A percentile compares a stretch with the other conserved stretches of the same genome.
phyloP scores from a whole-genome alignment of 1,140 invertebrate genomes.

The Melipona quadrifasciata region DNA sequence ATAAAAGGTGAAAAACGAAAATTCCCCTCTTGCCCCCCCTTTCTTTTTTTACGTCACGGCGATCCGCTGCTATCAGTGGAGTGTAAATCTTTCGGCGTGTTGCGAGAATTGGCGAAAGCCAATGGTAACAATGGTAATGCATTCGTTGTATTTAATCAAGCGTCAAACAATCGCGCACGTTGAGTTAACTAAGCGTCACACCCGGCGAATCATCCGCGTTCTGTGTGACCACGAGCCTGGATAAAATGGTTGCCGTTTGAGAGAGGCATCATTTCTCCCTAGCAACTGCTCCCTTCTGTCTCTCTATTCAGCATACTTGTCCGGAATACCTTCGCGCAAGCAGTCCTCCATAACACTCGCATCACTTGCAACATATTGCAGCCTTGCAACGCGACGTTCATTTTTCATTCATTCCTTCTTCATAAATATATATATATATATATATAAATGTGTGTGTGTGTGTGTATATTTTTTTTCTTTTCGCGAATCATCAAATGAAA shows the following conservation, averaged over 20 bases:
- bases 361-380: not conserved
- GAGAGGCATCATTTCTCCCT: constrained; percentile 1
- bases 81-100: not conserved
- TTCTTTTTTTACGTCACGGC: not conserved
- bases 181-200: constrained; percentile 37
- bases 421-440: no score
- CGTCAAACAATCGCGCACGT: constrained; percentile 26
- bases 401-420: no score
- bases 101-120: not conserved
- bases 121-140: constrained; percentile 45
- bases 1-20: no score
- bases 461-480: not conserved
- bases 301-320: not conserved
- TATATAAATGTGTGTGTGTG: no score
- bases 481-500: not conserved
- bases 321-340: not conserved
- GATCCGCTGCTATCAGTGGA: not conserved
- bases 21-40: no score
- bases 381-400: not conserved
- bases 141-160: constrained; percentile 53
- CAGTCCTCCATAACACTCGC: not conserved
- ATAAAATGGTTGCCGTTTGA: constrained; percentile 46
- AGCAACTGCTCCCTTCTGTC: not conserved
- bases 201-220: constrained; percentile 30
- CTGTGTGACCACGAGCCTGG: constrained; percentile 40